Evolutionary conservation across 2,888 invertebrate genomes (phyloP), one percentile per base, ranked within the genome.

Genomic region (Cephus sareptanus): DNA sequence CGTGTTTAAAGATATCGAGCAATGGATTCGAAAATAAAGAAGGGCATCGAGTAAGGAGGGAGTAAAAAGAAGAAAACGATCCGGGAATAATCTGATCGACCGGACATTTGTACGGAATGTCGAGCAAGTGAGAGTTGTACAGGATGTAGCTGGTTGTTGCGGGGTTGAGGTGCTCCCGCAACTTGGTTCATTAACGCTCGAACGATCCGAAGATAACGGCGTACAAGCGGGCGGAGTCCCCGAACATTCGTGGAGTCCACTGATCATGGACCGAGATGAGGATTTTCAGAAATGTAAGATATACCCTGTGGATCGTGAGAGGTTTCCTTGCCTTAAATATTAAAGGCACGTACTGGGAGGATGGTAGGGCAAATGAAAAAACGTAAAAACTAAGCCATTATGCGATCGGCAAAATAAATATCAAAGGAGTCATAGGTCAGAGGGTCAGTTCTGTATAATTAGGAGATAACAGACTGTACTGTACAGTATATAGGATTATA

Each of bases 91-190:
- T 89, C 88, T 87, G 88, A 88, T 87, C 85, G 83, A 76, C 75
- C 80, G 81, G 86, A 88, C 88, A 88, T 87, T 88, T 88, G 87
- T 87, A 86, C 80, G 87, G 89, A 88, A 88, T 89, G 89, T 89
- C 87, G 86, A 86, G 87, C 87, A 87, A 88, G 87, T 84, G 85
- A 85, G 84, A 83, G 69, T 37, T 74, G 80, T 84, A 75, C 80
- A 76, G 75, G 40, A 40, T 40, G 40, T 40, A 40, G 78, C 75
- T 78, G 71, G 71, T 75, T 75, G 78, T 78, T 75, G 70, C 15
- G 70, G 70, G 78, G 75, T 78, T 40, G 4, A 40, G 40, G 40
- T 77, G 79, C 77, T 76, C 78, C 70, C 75, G 71, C 70, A 75
- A 74, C 68, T 74, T 77, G 86, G 86, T 88, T 89, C 88, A 88